phyloP scores from a whole-genome alignment of 2,888 invertebrate species.

The Dimorphilus gyrociliatus region DNA sequence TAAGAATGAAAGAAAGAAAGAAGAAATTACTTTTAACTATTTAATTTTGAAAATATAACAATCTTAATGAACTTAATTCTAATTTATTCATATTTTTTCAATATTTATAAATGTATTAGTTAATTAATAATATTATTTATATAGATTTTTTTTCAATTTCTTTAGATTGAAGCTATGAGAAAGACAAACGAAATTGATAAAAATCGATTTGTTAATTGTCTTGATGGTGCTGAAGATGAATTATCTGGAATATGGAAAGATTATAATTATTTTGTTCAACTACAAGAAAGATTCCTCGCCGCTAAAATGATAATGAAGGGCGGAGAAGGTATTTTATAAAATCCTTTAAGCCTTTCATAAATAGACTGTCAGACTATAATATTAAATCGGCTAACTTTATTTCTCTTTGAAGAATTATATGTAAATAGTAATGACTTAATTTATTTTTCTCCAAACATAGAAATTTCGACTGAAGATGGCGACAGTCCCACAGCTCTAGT shows the following conservation, averaged over 20 bases:
- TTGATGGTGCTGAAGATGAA: slow-evolving; percentile 21
- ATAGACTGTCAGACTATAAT: too few species aligned
- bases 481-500: too few species aligned
- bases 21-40: too few species aligned
- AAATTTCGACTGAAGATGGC: too few species aligned
- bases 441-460: too few species aligned
- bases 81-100: background rate
- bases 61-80: background rate
- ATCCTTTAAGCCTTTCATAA: too few species aligned
- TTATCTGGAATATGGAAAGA: slow-evolving; percentile 24
- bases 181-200: slow-evolving; percentile 16
- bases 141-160: too few species aligned
- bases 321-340: slow-evolving; percentile 9
- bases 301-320: slow-evolving; percentile 26
- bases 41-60: background rate
- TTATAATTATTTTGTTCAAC: slow-evolving; percentile 27
- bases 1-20: too few species aligned
- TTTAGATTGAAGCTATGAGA: slow-evolving; percentile 22
- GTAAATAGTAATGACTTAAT: too few species aligned
- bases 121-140: background rate
- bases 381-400: too few species aligned
- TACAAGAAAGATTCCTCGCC: slow-evolving; percentile 26
- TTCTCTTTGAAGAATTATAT: too few species aligned
- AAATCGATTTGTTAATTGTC: slow-evolving; percentile 17
- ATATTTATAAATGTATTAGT: background rate